Evolutionary conservation across 2,797 vertebrate genomes (phyloP).

Genomic region (Macroramphosus scolopax): DNA sequence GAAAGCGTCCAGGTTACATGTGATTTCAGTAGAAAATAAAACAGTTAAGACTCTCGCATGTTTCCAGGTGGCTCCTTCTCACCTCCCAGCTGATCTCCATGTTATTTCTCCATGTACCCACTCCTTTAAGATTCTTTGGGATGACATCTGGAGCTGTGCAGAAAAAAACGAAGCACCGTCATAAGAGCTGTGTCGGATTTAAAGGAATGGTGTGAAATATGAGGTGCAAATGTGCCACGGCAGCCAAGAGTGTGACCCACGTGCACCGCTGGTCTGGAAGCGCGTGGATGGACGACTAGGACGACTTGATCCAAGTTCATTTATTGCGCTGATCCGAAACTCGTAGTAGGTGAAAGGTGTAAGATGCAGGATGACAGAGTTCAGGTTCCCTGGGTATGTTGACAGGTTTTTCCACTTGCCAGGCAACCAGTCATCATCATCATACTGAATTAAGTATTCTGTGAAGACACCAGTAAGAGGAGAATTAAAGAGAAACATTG

Average conservation of each 20-base stretch:
- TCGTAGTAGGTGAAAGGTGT: conserved; percentile 92
- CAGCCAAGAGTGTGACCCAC: conserved; percentile 72
- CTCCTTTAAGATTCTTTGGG: conserved; percentile 87
- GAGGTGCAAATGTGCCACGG: too few relatives aligned
- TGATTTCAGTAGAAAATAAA: not conserved
- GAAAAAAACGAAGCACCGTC: conserved; percentile 27
- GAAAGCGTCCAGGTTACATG: conserved; percentile 8
- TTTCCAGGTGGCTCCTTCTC: conserved; percentile 33
- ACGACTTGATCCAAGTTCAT: conserved; percentile 89
- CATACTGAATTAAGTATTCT: conserved; percentile 93
- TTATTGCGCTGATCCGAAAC: conserved; percentile 91
- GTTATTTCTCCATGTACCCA: conserved; percentile 93
- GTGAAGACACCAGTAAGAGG: conserved; percentile 22
- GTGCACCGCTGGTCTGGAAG: conserved; percentile 90
- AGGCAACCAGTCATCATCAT: conserved; percentile 89
- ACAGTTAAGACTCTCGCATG: not conserved
- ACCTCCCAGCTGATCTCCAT: conserved; percentile 99
- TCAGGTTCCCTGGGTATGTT: conserved; percentile 86
- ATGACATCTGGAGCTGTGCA: conserved; percentile 91
- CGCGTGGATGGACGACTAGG: conserved; percentile 87
- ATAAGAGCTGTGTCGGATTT: too few relatives aligned
- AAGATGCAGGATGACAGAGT: conserved; percentile 88
- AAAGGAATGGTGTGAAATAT: not conserved
- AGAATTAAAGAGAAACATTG: not conserved
- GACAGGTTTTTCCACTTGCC: conserved; percentile 92